Conservation (phyloP, 1,140 invertebrate species). For the Anastrepha ludens region DNA sequence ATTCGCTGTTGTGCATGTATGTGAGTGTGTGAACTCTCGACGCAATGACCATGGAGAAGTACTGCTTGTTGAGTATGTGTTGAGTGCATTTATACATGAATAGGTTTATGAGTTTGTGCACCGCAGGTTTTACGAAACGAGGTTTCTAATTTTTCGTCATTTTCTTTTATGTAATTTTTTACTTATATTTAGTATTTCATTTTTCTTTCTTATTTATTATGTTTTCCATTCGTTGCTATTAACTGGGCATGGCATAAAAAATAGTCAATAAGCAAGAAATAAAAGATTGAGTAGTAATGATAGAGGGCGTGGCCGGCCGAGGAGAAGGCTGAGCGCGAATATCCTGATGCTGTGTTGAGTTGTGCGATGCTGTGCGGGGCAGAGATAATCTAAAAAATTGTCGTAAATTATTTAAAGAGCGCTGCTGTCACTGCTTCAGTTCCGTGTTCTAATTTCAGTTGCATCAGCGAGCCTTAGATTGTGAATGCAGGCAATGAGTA, state of each 20-base stretch:
- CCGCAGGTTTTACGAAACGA: not conserved
- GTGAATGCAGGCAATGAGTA: not conserved
- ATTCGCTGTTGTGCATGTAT: not conserved
- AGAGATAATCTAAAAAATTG: not conserved
- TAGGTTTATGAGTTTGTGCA: not conserved
- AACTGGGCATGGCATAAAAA: not conserved
- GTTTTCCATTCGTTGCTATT: not conserved
- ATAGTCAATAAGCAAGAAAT: not conserved
- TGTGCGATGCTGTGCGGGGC: not conserved
- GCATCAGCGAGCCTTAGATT: no score
- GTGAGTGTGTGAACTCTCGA: not conserved
- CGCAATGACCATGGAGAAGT: conserved; percentile 1
- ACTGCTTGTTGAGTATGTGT: not conserved
- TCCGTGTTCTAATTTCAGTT: not conserved
- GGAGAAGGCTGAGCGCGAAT: not conserved
- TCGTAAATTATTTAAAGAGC: not conserved
- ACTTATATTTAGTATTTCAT: not conserved
- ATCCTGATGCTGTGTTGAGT: not conserved
- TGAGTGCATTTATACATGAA: not conserved
- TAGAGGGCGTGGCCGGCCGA: not conserved
- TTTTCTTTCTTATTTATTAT: not conserved
- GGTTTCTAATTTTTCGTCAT: conserved; percentile 30
- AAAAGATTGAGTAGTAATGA: not conserved
- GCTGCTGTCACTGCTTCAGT: not conserved
- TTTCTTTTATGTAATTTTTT: conserved; percentile 18